Conservation (phyloP, 2,888 invertebrate genomes). For the Sclerodermus sp. region DNA sequence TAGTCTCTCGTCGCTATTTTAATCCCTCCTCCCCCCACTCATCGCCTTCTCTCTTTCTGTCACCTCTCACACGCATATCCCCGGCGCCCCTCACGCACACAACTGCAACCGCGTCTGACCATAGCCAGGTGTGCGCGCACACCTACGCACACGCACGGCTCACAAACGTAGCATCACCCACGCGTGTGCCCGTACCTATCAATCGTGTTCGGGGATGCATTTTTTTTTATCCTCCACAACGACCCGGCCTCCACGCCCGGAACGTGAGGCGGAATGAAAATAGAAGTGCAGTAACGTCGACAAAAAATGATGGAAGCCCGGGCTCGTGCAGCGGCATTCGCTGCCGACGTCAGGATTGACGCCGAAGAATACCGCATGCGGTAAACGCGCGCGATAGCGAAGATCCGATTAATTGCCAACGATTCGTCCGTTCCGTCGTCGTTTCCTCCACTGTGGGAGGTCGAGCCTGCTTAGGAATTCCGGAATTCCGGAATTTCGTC, state of each 20-base stretch:
- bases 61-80: constrained; percentile 11
- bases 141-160: not conserved
- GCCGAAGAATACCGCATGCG: too few species aligned
- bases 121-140: not conserved
- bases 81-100: not conserved
- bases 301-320: constrained; percentile 44
- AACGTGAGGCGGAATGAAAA: constrained; percentile 51
- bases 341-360: constrained; percentile 23
- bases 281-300: constrained; percentile 39
- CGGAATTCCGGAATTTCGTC: not conserved
- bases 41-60: constrained; percentile 6
- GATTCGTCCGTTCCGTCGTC: too few species aligned
- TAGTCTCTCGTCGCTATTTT: constrained; percentile 5
- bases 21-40: constrained; percentile 17
- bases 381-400: too few species aligned
- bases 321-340: constrained; percentile 40
- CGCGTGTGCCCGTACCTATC: constrained; percentile 33
- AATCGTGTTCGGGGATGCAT: constrained; percentile 45
- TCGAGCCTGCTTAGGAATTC: too few species aligned
- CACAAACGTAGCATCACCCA: constrained; percentile 10
- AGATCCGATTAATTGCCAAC: too few species aligned
- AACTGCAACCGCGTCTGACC: not conserved
- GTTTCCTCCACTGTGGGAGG: too few species aligned
- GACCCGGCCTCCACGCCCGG: constrained; percentile 28
- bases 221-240: constrained; percentile 38